Evolutionary conservation across 1,140 invertebrate species (phyloP), one percentile per base, ranked within the genome.

Genomic region (Hestina assimilis): DNA sequence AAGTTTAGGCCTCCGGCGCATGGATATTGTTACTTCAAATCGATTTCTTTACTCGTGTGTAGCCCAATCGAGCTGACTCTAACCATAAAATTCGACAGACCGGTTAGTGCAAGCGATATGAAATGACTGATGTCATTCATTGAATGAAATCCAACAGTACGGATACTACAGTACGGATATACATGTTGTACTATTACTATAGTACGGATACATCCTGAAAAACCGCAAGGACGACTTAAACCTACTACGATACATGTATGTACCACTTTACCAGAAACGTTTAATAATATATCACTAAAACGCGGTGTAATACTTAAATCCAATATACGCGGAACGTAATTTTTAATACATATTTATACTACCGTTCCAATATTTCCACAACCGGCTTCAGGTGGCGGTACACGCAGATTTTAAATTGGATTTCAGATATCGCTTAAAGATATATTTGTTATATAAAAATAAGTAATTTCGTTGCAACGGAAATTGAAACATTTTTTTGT

Each of bases 261-360:
- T 47, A 12, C 17, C 33, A 8, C 35, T 50, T 35, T 35, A 50
- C 11, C 33, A 15, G 28, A 8, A 21, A 2, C 21, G 38, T 38
- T 35, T 24, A 24, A 51, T 31, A 51, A 15, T 51, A 40, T 54
- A 54, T 43, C 41, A 54, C 53, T 46, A 26, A 46, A 38, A 24
- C 26, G 21, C 23, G 21, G 29, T 42, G 38, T 46, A 43, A 50
- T 46, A 50, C 57, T 59, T 52, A 59, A 52, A 46, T 41, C 51
- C 29, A 47, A 64, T 59, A 51, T 52, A 51, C 52, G 46, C 46
- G 26, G 50, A 46, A 40, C 62, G 70, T 79, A 79, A 77, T 79
- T 73, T 79, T 79, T 79, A 79, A 79, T 79, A 75, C 70, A 79
- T 79, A 79, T 79, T 79, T 79, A 77, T 79, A 69, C 69, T 69